Evolutionary conservation across 2,113 vertebrate species (phyloP), one percentile per base, ranked within the genome.

Genomic region (Ctenodactylus gundi): DNA sequence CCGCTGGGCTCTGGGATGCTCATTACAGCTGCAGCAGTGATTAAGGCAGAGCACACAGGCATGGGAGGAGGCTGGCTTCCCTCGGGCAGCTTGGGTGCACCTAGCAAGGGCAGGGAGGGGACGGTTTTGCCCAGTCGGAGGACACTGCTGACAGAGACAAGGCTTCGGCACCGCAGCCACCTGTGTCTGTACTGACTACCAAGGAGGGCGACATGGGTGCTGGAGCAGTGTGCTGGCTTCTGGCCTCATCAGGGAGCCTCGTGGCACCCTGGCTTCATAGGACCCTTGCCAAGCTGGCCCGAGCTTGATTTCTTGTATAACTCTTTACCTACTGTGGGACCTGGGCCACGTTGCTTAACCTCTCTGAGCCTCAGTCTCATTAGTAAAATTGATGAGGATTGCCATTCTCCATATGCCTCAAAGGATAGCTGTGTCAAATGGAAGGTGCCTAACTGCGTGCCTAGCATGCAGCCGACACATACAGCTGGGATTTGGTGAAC

Each of bases 21-120:
- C 81, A 94, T 96, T 87, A 95, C 75, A 89, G 77, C 29, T 60
- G 58, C 31, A 95, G 81, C 51, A 81, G 96, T 95, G 90, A 97
- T 95, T 96, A 97, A 97, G 65, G 23, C 92, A 46, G 78, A 87
- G 60, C 62, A 21, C 14, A n/a, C n/a, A n/a, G 0, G 15, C 12
- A 12, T 39, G 27, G 23, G 39, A 17, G 31, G 83, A 75, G 17
- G 41, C 21, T 58, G 10, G 77, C 4, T 46, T 75, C 53, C 51
- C 96, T 86, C 85, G 2, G n/a, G 80, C 86, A 92, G 68, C 39
- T 78, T 58, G 9, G 23, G 44, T 49, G 39, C 46, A 90, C 11
- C 77, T 64, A 92, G 36, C 36, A 27, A 80, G 62, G 82, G 64
- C n/a, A 21, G 36, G 36, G 55, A 60, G 55, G 41, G 29, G 60